Base-by-base conservation (phyloP, 2,888 invertebrate genomes). In the Acanthosepion lycidas region DNA sequence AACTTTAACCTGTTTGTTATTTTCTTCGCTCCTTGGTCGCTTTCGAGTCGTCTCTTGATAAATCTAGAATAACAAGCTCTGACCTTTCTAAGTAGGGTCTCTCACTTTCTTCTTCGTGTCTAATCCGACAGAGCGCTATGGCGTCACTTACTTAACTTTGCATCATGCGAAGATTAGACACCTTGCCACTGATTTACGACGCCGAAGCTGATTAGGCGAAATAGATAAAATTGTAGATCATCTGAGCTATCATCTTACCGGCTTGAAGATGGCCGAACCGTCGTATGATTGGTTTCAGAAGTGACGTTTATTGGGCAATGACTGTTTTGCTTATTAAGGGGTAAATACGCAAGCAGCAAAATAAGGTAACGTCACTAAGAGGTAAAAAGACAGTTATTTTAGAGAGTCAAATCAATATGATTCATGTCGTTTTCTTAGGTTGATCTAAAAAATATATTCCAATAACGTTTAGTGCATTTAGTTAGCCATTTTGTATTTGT, bases 121-220 rank as follows among this genome's bases (percentile, higher is more conserved):
- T 78, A 78, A 78, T 78, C 78, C 9, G 78, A 78, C 15, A 15
- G 15, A 33, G 33, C 15, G 78, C n/a, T 78, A 6, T 12, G 12
- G n/a, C n/a, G 78, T n/a, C 78, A 78, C 78, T 78, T n/a, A 78
- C 15, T 78, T 33, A 78, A n/a, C n/a, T n/a, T n/a, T 78, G 78
- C n/a, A 78, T 78, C n/a, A 78, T 78, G n/a, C 18, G 78, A 78
- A 78, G 78, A 78, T 78, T n/a, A 78, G 78, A 78, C 78, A 78
- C n/a, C n/a, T n/a, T n/a, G 33, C n/a, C 2, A 78, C n/a, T n/a
- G n/a, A 78, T 78, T 78, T 78, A 78, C 15, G 78, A 78, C 78
- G 9, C n/a, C 12, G n/a, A 78, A 78, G 78, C 18, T 78, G 78
- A 78, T 78, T 78, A 78, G n/a, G 18, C 78, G 33, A 15, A 15